Conservation (phyloP, 2,113 vertebrate genomes). For the Desmodus rotundus region DNA sequence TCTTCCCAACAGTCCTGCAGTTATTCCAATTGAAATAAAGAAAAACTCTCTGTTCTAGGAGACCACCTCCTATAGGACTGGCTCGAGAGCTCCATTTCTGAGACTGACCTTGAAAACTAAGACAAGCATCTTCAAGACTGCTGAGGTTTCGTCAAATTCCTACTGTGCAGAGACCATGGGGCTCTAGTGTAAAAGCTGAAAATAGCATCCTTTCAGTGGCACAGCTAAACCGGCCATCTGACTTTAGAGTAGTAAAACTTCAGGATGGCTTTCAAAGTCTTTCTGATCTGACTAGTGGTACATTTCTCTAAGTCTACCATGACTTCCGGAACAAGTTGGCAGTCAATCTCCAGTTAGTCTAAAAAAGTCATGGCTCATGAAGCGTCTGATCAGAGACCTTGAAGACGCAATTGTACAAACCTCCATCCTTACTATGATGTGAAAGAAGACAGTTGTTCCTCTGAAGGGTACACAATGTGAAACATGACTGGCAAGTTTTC, state of each 20-base stretch:
- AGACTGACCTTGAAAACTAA: slow-evolving; percentile 72
- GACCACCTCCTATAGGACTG: slow-evolving; percentile 16
- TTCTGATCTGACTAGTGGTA: slow-evolving; percentile 63
- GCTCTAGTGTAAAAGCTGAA: slow-evolving; percentile 57
- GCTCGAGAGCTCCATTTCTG: slow-evolving; percentile 65
- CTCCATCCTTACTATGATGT: slow-evolving; percentile 29
- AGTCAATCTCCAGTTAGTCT: slow-evolving; percentile 68
- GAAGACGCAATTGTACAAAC: slow-evolving; percentile 42
- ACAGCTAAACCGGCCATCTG: slow-evolving; percentile 58
- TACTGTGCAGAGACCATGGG: slow-evolving; percentile 72
- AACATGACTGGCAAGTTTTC: slow-evolving; percentile 78
- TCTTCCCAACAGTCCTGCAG: slow-evolving; percentile 53
- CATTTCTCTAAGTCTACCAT: slow-evolving; percentile 63
- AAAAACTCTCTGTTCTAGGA: slow-evolving; percentile 26
- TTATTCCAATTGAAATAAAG: slow-evolving; percentile 65
- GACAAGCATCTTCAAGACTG: slow-evolving; percentile 64
- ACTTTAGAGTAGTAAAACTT: slow-evolving; percentile 66
- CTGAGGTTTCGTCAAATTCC: slow-evolving; percentile 70
- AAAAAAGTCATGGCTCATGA: slow-evolving; percentile 66
- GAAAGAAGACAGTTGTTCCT: slow-evolving; percentile 77
- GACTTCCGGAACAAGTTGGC: slow-evolving; percentile 61
- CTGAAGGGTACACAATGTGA: slow-evolving; percentile 76
- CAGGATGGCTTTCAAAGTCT: slow-evolving; percentile 62
- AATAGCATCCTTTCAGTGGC: slow-evolving; percentile 59
- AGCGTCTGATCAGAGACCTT: slow-evolving; percentile 48